Evolutionary conservation across 2,797 vertebrate genomes (phyloP), one percentile per base, ranked within the genome.

Genomic region (Rhyacichthys aspro): DNA sequence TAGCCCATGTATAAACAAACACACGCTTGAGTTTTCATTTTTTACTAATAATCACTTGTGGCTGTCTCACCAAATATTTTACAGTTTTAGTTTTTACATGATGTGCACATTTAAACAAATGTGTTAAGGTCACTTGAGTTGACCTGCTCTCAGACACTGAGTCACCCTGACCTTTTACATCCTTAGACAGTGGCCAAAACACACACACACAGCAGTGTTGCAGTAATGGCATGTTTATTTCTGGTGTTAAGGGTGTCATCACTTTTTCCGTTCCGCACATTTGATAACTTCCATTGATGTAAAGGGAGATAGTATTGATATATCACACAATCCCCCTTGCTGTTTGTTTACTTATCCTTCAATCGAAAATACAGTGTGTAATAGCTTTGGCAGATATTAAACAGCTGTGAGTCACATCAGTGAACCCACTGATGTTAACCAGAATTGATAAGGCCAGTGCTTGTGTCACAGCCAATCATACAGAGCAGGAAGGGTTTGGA

Each of bases 371-470:
- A 28, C 55, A 32, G 50, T 74, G 44, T 68, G 23, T 46, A 47
- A n/a, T 72, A 33, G 58, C 43, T 49, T 54, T 59, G 34, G 49
- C 9, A 61, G 74, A 77, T 84, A 65, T 67, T 63, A 55, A 81
- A 66, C 78, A 70, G 76, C 67, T 73, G 80, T 67, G 74, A 79
- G 47, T 77, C 79, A 72, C 46, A 74, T 17, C 9, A 34, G 73
- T 63, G 68, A 74, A 70, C 60, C 37, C 0, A 11, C 28, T 86
- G 88, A 90, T 79, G 58, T 5, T 89, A 78, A 89, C 83, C 79
- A 72, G 70, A 69, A 74, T 79, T 76, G 87, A 91, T 89, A 77
- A 88, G 86, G 79, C 83, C 84, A 82, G 66, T 70, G 55, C 66
- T 77, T 23, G 4, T 76, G 85, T 87, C 88, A 81, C 83, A 84